Evolutionary conservation across 2,113 vertebrate genomes (phyloP).

Genomic region (Rafetus swinhoei): DNA sequence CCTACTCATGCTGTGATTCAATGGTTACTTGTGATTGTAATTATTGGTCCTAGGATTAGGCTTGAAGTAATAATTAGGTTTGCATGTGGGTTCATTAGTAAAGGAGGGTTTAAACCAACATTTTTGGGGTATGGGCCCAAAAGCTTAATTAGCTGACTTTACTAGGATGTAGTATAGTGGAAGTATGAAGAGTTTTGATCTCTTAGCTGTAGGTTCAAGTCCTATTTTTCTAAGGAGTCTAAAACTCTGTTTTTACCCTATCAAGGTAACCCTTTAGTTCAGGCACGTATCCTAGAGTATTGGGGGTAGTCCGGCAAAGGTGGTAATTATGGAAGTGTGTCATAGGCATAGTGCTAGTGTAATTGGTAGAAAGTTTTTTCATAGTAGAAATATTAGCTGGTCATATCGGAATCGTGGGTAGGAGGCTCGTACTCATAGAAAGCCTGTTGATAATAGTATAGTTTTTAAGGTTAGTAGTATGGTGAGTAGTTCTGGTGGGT

Average conservation of each 20-base stretch:
- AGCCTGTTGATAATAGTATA: fast-evolving
- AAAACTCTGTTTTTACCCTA: slow-evolving; percentile 53
- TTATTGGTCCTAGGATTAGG: not conserved
- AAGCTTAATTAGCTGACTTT: slow-evolving; percentile 74
- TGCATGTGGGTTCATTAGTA: slow-evolving; percentile 1
- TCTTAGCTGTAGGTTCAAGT: slow-evolving; percentile 18
- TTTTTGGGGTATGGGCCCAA: slow-evolving; percentile 68
- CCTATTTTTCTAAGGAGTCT: slow-evolving; percentile 54
- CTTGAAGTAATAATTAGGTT: fast-evolving
- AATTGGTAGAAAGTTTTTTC: slow-evolving; percentile 32
- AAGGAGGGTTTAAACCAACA: slow-evolving; percentile 49
- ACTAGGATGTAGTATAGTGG: slow-evolving; percentile 67
- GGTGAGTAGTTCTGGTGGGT: fast-evolving
- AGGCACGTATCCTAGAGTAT: slow-evolving; percentile 22
- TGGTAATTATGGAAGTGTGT: fast-evolving
- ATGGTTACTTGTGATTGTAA: slow-evolving; percentile 26
- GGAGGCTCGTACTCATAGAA: not conserved
- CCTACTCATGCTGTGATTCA: slow-evolving; percentile 53
- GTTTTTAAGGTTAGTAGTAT: not conserved
- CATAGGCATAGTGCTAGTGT: not conserved
- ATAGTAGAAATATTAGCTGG: not conserved
- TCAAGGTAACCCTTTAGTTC: slow-evolving; percentile 47
- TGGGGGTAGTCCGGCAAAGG: not conserved
- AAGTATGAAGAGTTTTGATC: slow-evolving; percentile 58
- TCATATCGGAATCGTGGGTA: slow-evolving; percentile 19